Base-by-base conservation (phyloP, 2,888 invertebrate genomes). In the Tetrapedia diversipes region DNA sequence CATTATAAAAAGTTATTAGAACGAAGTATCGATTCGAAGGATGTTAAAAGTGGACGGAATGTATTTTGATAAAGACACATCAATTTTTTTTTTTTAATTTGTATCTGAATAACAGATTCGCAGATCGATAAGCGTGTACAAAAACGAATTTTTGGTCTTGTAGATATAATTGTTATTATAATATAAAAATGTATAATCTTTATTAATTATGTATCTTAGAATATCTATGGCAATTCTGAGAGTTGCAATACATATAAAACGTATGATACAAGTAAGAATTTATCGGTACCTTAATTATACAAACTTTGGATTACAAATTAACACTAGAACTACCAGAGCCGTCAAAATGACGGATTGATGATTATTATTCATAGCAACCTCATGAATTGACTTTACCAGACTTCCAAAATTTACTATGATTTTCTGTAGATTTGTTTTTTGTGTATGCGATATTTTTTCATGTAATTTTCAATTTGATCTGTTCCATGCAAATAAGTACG, bases 221-320 rank as follows among this genome's bases (percentile, higher is more conserved):
- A 72, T 77, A 79, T 56, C 64, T 47, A 72, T 79, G 78, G 71
- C 67, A 77, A 67, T 71, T 77, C 57, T 80, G 65, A 70, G 77
- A 59, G 53, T 68, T 37, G 22, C 53, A 56, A 51, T 59, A 37
- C 47, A 66, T 47, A 49, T 24, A 56, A 11, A 66, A 66, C 27
- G 19, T 49, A 56, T 24, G 19, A 39, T 47, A 32, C 14, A 34
- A 56, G 6, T 64, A 64, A 39, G 4, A 66, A 11, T 14, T 29
- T 16, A 43, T 54, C 11, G 7, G 54, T 72, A 73, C 22, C 32
- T 37, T 74, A 77, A 74, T 74, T 49, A 74, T 79, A 53, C 83
- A 78, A 85, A 87, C 88, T 89, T 89, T 88, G 87, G 88, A n/a
- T n/a, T n/a, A n/a, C n/a, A n/a, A n/a, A n/a, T n/a, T n/a, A n/a